Evolutionary conservation across 2,113 vertebrate species (phyloP), one percentile per base, ranked within the genome.

Genomic region (Sapayoa aenigma): DNA sequence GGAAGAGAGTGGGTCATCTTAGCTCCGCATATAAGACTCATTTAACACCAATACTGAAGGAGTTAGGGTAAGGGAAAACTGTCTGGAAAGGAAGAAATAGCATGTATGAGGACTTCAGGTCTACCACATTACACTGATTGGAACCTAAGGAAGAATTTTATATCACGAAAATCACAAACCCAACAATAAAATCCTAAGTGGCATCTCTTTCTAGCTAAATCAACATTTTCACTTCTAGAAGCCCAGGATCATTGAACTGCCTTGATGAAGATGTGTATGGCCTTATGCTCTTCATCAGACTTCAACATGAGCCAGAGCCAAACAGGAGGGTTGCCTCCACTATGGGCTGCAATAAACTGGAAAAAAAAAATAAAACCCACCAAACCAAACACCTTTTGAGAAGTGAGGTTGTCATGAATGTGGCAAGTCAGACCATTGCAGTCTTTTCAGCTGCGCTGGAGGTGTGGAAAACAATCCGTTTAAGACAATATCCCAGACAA

Each of bases 401-500:
- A 83, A 89, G 73, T 44, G 76, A 87, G 49, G 5, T 42, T 92
- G 42, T 42, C 68, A 3, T 35, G 28, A 85, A 55, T 59, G 47
- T 69, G 91, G 65, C 49, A 39, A 89, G 56, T 91, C 50, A 65
- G 71, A 81, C 52, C 60, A 74, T 52, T 77, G 44, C 42, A 88
- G 49, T 50, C 73, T 87, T 94, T 90, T 91, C 78, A 89, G 52
- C 83, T 42, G 63, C 18, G 3, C 84, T 0, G 20, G 89, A 89
- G 93, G 76, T 96, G 91, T 89, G 87, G 90, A 97, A 96, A 97
- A 96, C 88, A 72, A 94, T 94, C 91, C 33, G 0, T 83, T 86
- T 71, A 89, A 81, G 93, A 95, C 91, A 94, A 95, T 92, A 90
- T 92, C 71, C 56, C 60, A 75, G 84, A 95, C 71, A 96, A 96